phyloP scores from a whole-genome alignment of 1,140 invertebrate genomes.

The Trachelipus rathkii region DNA sequence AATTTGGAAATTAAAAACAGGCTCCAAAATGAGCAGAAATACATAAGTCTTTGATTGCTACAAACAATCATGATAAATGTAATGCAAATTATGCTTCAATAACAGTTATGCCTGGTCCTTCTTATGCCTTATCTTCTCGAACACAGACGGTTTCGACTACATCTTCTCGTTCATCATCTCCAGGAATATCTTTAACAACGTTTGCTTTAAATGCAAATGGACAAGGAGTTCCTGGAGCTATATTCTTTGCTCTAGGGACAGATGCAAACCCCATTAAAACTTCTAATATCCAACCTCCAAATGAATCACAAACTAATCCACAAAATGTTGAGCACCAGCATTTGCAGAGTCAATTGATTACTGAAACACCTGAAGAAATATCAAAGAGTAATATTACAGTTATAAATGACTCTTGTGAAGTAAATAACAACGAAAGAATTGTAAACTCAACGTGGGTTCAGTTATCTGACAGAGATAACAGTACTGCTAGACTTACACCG shows the following conservation, averaged over 20 bases:
- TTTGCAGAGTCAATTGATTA: constrained; percentile 26
- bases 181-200: constrained; percentile 41
- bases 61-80: background rate
- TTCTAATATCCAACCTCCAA: constrained; percentile 14
- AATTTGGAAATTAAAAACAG: background rate
- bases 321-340: too few species aligned
- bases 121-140: background rate
- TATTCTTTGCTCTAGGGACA: constrained; percentile 37
- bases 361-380: background rate
- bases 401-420: constrained; percentile 16
- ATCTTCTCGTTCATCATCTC: constrained; percentile 41
- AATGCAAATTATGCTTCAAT: background rate
- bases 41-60: background rate
- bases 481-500: background rate
- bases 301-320: too few species aligned
- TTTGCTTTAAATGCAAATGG: constrained; percentile 42
- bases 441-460: constrained; percentile 42
- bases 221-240: constrained; percentile 41
- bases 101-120: background rate
- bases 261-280: constrained; percentile 17
- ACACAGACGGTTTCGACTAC: constrained; percentile 21
- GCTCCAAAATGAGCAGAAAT: background rate
- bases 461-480: constrained; percentile 28
- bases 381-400: background rate
- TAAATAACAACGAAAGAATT: constrained; percentile 31